Base-by-base conservation (phyloP, 2,113 vertebrate species). In the Oryzias curvinotus region DNA sequence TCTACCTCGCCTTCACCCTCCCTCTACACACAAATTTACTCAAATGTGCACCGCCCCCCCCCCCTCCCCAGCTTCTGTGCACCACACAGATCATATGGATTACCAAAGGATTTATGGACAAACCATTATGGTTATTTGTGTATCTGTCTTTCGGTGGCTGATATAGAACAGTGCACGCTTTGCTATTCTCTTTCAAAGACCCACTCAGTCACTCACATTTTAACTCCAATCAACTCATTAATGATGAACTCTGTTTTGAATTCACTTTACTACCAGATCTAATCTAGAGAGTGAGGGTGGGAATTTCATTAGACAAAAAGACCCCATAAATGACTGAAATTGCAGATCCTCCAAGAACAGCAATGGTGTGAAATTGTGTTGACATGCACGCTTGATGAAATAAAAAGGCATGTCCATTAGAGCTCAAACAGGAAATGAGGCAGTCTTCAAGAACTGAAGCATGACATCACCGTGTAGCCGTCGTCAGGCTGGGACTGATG, bases 381-480 rank as follows among this genome's bases (percentile, higher is more conserved):
- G 57, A 36, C n/a, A 16, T 54, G 56, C 49, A 19, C 41, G 21
- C 59, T 63, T 86, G 68, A 80, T 81, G 77, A 68, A 82, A 80
- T 74, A 45, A 45, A 36, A 64, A 13, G 1, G 14, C 43, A 54
- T 61, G 43, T 74, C 70, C 78, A 85, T 82, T 72, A 75, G 30
- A 10, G 42, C 14, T 7, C n/a, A 46, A 50, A 79, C 62, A 81
- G 80, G 77, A 83, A 87, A 80, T 85, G 81, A 85, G 71, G 75
- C 16, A 48, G 85, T 77, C 73, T 80, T 66, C 79, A 69, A 73
- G 75, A 87, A 84, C 12, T 45, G 51, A 48, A 61, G 71, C 46
- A 82, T 87, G 86, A 88, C 76, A 81, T 88, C 84, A 89, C 57
- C 65, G 30, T 76, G 68, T 60, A 79, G 62, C 60, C 64, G 66